phyloP scores from a whole-genome alignment of 2,797 vertebrate species.

The Gymnoscopelus microlampas region DNA sequence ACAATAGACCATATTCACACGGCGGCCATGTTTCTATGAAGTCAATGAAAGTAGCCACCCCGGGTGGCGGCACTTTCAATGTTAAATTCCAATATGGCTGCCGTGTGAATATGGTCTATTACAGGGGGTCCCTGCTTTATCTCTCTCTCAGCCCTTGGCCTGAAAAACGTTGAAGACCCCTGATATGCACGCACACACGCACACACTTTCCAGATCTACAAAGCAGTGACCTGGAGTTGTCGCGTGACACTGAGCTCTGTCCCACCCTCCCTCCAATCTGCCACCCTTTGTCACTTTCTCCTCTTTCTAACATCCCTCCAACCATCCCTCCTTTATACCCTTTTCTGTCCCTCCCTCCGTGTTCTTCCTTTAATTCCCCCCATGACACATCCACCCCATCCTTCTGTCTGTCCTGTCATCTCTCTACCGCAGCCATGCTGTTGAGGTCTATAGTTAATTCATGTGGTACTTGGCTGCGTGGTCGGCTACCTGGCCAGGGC shows the following conservation, averaged over 20 bases:
- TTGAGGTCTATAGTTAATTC: slow-evolving; percentile 39
- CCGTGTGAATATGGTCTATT: too few species aligned
- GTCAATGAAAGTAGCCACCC: too few species aligned
- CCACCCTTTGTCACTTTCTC: background rate
- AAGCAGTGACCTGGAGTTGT: slow-evolving; percentile 30
- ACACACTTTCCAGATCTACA: background rate
- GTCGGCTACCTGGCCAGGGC: slow-evolving; percentile 36
- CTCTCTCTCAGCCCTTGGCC: too few species aligned
- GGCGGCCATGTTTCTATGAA: too few species aligned
- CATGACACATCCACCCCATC: too few species aligned
- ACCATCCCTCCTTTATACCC: background rate
- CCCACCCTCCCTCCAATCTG: slow-evolving; percentile 7
- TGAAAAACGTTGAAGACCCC: too few species aligned
- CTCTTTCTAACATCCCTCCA: background rate
- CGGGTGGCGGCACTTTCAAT: too few species aligned
- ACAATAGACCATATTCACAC: too few species aligned
- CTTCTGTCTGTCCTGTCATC: background rate
- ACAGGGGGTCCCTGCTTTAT: too few species aligned
- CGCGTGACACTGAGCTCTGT: slow-evolving; percentile 36
- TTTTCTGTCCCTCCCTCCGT: background rate
- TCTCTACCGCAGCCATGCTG: background rate
- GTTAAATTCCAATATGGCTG: too few species aligned
- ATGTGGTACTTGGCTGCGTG: slow-evolving; percentile 39
- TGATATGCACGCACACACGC: too few species aligned
- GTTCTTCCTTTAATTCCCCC: slow-evolving; percentile 6